Base-by-base conservation (phyloP, 2,888 invertebrate species). In the Ormyrus pomaceus region DNA sequence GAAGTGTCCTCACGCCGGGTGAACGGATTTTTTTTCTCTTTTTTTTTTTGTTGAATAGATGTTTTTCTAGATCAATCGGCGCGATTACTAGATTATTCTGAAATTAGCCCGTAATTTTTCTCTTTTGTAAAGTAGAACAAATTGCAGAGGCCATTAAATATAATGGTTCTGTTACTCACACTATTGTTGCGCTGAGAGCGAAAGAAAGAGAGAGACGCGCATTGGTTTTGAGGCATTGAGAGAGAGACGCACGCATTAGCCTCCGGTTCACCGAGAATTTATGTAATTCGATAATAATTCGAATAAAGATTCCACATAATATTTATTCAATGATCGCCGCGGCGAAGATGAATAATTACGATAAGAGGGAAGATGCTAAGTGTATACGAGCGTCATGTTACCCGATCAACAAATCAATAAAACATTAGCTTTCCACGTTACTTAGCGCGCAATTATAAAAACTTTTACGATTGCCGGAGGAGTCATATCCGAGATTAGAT, bases 51-150 rank as follows among this genome's bases (percentile, higher is more conserved):
- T 34, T 34, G 34, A 34, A 34, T 34, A 34, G 34, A 34, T 34
- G 34, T 34, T 34, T 34, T 34, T 34, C 34, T 34, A 34, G 34
- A 34, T 34, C 34, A 34, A 34, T 34, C 6, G n/a, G 56, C 56
- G 56, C 6, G 13, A 7, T 56, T 56, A 13, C 13, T 13, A 56
- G 13, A 56, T 13, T 13, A 56, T 13, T 56, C 56, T 7, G 13
- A 19, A 34, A 19, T 59, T 19, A 59, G 34, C 59, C 59, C 34
- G 34, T 59, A 59, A 59, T 59, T 59, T 19, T 34, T 9, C 19
- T 4, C 59, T 59, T 59, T 59, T 59, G 59, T 59, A 59, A 59
- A 59, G 59, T 13, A 59, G 59, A 59, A 19, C 59, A 59, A 59
- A 19, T 59, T 59, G 59, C 59, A 59, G 59, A 19, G 34, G 19